Conservation (phyloP, 2,888 invertebrate genomes). For the Colostygia pectinataria region DNA sequence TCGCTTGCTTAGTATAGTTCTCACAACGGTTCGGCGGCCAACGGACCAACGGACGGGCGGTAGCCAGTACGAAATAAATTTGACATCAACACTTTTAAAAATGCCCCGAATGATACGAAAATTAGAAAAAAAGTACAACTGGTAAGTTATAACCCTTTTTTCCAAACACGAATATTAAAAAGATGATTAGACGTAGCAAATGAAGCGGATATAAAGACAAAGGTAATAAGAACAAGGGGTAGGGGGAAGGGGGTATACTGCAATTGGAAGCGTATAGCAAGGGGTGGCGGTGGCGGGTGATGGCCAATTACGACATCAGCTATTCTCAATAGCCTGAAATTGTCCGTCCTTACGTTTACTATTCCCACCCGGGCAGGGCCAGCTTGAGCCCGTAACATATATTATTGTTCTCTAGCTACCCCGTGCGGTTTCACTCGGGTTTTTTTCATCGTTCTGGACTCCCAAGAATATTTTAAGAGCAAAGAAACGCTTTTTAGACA, state of each 20-base stretch:
- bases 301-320: conserved; percentile 46
- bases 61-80: too few relatives aligned
- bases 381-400: not conserved
- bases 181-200: conserved; percentile 21
- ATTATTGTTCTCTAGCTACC: too few relatives aligned
- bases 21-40: too few relatives aligned
- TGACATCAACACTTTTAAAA: not conserved
- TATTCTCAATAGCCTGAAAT: conserved; percentile 43
- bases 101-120: not conserved
- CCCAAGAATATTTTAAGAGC: too few relatives aligned
- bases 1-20: too few relatives aligned
- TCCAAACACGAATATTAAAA: conserved; percentile 16
- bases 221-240: conserved; percentile 17
- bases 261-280: conserved; percentile 20
- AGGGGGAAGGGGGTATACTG: conserved; percentile 22
- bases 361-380: conserved; percentile 18
- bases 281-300: conserved; percentile 21
- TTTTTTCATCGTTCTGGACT: too few relatives aligned
- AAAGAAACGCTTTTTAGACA: too few relatives aligned
- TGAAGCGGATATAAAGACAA: conserved; percentile 18
- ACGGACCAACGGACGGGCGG: too few relatives aligned
- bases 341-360: conserved; percentile 34
- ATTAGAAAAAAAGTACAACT: too few relatives aligned
- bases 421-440: too few relatives aligned
- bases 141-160: too few relatives aligned